Evolutionary conservation across 2,113 vertebrate species (phyloP).

Genomic region (Varanus salvator): DNA sequence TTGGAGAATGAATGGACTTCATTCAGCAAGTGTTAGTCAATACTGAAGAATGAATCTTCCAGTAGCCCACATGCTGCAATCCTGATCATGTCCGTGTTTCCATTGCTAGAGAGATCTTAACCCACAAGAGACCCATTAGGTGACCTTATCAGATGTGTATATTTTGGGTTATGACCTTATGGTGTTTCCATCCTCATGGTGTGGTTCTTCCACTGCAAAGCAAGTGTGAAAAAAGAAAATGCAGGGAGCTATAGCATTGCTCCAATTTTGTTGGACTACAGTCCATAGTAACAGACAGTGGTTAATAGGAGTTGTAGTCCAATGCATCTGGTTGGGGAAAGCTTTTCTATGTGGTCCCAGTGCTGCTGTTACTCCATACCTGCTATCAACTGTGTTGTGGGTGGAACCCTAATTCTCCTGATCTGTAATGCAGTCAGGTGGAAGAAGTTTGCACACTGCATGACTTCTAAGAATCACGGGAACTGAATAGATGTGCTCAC

Average conservation of each 20-base stretch:
- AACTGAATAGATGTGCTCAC: background rate
- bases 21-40: background rate
- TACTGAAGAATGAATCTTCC: too few species aligned
- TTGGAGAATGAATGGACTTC: too few species aligned
- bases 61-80: background rate
- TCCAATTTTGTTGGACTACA: too few species aligned
- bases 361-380: background rate
- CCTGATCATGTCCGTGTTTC: background rate
- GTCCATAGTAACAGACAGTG: background rate
- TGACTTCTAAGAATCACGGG: background rate
- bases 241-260: background rate
- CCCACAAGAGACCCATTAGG: background rate
- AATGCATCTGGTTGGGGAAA: background rate
- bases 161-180: background rate
- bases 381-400: background rate
- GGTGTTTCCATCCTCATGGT: background rate
- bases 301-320: background rate
- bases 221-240: background rate
- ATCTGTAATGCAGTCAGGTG: background rate
- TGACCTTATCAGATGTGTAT: background rate
- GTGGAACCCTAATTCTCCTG: background rate
- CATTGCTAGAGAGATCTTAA: too few species aligned
- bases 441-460: background rate
- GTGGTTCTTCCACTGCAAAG: background rate
- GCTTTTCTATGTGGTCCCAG: background rate